Conservation (phyloP, 1,140 invertebrate genomes). For the Bactericera cockerelli region DNA sequence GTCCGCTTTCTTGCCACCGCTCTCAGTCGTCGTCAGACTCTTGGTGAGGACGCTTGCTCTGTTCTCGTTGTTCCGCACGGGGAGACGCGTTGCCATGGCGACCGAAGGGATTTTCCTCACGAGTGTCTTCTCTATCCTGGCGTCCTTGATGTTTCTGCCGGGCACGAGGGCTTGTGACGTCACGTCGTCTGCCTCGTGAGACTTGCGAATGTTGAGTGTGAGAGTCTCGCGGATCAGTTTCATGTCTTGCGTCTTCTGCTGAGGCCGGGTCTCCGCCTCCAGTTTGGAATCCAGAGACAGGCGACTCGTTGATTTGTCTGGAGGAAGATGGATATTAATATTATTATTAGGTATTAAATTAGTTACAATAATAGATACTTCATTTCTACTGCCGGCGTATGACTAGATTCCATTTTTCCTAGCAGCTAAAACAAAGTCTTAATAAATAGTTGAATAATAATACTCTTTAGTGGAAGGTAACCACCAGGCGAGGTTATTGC, state of each 20-base stretch:
- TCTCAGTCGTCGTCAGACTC: background rate
- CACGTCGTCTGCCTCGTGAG: background rate
- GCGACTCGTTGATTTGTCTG: slow-evolving; percentile 5
- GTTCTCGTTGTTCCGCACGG: background rate
- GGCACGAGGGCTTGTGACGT: no score
- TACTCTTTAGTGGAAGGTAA: no score
- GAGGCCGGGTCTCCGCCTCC: background rate
- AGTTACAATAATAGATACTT: no score
- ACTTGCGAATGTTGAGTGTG: background rate
- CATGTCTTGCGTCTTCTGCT: background rate
- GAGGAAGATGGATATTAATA: no score
- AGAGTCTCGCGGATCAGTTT: background rate
- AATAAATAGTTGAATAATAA: no score
- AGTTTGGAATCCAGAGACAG: background rate
- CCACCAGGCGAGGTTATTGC: no score
- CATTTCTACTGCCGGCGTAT: no score
- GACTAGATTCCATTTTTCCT: no score
- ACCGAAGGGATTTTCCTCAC: background rate
- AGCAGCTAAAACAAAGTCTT: no score
- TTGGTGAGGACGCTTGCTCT: background rate
- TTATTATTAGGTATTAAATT: no score
- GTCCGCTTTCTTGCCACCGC: background rate
- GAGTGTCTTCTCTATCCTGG: background rate
- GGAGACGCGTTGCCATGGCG: background rate
- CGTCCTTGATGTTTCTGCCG: no score